Percentiles rank a stretch among this genome's conserved stretches.
phyloP scores from a whole-genome alignment of 1,140 invertebrate species.

The Drosophila eugracilis region DNA sequence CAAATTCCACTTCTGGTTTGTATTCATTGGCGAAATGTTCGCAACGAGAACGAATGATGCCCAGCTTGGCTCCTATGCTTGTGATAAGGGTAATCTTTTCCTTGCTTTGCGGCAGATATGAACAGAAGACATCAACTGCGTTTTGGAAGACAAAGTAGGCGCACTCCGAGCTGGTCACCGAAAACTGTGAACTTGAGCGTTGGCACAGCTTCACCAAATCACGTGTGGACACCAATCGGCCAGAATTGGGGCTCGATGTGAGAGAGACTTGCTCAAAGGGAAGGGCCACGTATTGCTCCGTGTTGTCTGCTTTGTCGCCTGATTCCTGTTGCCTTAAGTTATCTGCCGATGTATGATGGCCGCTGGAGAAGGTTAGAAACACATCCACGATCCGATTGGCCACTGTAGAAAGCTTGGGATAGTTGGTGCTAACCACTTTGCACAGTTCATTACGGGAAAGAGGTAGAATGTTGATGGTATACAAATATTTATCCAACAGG shows the following conservation, averaged over 20 bases:
- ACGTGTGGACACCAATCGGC: constrained; percentile 91
- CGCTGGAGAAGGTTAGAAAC: constrained; percentile 92
- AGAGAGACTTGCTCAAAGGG: constrained; percentile 68
- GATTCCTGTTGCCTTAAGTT: constrained; percentile 84
- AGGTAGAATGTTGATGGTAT: constrained; percentile 92
- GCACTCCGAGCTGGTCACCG: constrained; percentile 90
- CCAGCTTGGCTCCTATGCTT: constrained; percentile 92
- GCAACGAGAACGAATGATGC: constrained; percentile 92
- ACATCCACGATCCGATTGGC: constrained; percentile 92
- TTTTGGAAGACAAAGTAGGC: constrained; percentile 93
- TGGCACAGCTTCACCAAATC: constrained; percentile 97
- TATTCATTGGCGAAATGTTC: constrained; percentile 92
- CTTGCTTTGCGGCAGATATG: constrained; percentile 86
- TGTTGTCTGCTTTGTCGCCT: constrained; percentile 70
- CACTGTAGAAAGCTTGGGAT: constrained; percentile 91
- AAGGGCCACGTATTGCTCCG: constrained; percentile 67
- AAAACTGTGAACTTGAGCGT: constrained; percentile 90
- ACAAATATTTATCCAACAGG: constrained; percentile 92
- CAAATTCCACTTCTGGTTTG: constrained; percentile 89
- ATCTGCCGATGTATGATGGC: constrained; percentile 86
- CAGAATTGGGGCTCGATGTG: constrained; percentile 69
- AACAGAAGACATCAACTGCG: constrained; percentile 96
- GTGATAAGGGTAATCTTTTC: constrained; percentile 89
- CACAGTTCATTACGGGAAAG: constrained; percentile 90
- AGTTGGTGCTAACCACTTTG: constrained; percentile 88